These are phyloP conservation scores for Schizaphis graminum DNA, from an alignment of 2,888 invertebrate genomes.

Conservation along the genomic window DNA sequence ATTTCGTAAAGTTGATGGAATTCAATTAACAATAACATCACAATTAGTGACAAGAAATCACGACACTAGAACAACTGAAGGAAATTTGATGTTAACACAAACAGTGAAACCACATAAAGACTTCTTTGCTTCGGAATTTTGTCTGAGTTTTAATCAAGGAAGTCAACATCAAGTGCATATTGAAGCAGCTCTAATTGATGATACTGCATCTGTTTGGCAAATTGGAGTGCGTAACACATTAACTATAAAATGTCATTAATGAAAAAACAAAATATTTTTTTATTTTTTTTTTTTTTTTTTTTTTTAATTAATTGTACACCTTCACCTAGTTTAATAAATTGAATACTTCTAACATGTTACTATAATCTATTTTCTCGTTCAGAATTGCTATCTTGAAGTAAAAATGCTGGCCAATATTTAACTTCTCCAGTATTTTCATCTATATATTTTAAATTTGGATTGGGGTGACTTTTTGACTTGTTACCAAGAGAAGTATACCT, in stretches of 20 bases:
- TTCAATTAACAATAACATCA: conserved; percentile 80
- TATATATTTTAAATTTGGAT: conserved; percentile 78
- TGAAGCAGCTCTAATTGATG: conserved; percentile 89
- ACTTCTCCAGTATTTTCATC: conserved; percentile 72
- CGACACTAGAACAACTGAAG: conserved; percentile 48
- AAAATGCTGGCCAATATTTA: conserved; percentile 82
- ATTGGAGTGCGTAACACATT: conserved; percentile 87
- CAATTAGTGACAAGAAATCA: conserved; percentile 71
- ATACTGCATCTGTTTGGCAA: conserved; percentile 87
- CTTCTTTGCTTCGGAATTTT: conserved; percentile 93
- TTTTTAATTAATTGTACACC: conserved; percentile 14
- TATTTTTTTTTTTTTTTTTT: not conserved
- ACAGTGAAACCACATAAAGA: conserved; percentile 91
- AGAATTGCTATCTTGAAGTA: conserved; percentile 75
- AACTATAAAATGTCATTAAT: conserved; percentile 82
- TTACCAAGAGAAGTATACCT: conserved; percentile 85
- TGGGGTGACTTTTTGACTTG: conserved; percentile 83
- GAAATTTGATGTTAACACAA: conserved; percentile 75
- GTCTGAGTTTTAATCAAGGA: conserved; percentile 79
- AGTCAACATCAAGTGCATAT: conserved; percentile 84
- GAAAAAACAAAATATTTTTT: conserved; percentile 69
- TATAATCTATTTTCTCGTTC: conserved; percentile 76
- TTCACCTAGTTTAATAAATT: conserved; percentile 18
- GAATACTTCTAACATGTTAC: conserved; percentile 38
- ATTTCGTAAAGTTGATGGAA: conserved; percentile 80